Evolutionary conservation across 2,797 vertebrate species (phyloP).

Genomic region (Enteromius anoplus): DNA sequence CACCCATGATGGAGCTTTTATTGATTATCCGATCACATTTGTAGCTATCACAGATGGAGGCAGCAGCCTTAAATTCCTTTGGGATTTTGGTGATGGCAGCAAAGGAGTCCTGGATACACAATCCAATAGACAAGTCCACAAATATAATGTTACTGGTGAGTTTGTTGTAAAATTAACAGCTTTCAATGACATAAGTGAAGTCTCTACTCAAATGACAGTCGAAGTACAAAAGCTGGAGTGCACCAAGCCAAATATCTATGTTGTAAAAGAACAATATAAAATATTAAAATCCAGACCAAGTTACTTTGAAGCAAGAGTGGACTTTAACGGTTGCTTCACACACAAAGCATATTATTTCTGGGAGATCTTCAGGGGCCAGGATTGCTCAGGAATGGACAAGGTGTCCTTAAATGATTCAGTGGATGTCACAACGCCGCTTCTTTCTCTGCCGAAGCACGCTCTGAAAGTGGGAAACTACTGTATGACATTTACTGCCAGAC

Average conservation of each 20-base stretch:
- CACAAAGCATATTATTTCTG: conserved; percentile 77
- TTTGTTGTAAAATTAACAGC: conserved; percentile 68
- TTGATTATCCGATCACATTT: conserved; percentile 68
- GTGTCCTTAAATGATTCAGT: conserved; percentile 56
- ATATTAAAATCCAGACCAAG: conserved; percentile 70
- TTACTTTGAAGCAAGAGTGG: conserved; percentile 77
- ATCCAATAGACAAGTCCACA: conserved; percentile 63
- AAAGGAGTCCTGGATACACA: conserved; percentile 53
- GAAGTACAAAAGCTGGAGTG: conserved; percentile 71
- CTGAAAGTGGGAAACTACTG: conserved; percentile 74
- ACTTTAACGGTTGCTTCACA: conserved; percentile 72
- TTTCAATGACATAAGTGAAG: conserved; percentile 75
- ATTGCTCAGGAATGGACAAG: conserved; percentile 55
- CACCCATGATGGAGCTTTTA: conserved; percentile 66
- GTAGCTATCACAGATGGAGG: conserved; percentile 62
- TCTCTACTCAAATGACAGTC: conserved; percentile 59
- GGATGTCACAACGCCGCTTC: conserved; percentile 65
- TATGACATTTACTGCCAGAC: conserved; percentile 72
- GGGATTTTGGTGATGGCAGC: conserved; percentile 76
- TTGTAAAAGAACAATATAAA: conserved; percentile 66
- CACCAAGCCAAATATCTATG: conserved; percentile 62
- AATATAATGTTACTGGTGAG: conserved; percentile 65
- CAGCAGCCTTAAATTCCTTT: conserved; percentile 71
- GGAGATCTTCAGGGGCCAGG: conserved; percentile 68
- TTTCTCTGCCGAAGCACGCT: conserved; percentile 71